These are phyloP conservation scores for Brassicogethes aeneus DNA, from an alignment of 2,888 invertebrate species.

Conservation along the genomic window DNA sequence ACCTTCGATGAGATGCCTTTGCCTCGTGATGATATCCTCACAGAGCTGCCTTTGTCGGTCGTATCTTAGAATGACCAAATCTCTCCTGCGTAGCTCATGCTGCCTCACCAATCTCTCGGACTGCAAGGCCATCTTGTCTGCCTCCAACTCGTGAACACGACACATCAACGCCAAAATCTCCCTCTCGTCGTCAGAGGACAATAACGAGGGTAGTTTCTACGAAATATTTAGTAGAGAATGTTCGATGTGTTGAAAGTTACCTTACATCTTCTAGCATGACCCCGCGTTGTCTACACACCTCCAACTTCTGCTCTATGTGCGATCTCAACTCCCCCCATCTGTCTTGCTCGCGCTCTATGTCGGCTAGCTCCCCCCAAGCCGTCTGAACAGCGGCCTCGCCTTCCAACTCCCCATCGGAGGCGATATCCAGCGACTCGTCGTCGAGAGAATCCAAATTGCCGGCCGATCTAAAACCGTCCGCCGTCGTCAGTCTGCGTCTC, in stretches of 20 bases:
- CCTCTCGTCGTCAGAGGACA: slow-evolving; percentile 82
- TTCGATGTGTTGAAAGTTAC: background rate
- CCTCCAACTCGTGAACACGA: slow-evolving; percentile 88
- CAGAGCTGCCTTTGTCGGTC: slow-evolving; percentile 78
- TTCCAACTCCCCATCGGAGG: slow-evolving; percentile 38
- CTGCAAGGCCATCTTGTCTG: slow-evolving; percentile 87
- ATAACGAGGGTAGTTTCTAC: slow-evolving; percentile 74
- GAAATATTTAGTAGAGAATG: background rate
- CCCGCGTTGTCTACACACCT: slow-evolving; percentile 68
- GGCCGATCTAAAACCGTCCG: slow-evolving; percentile 35
- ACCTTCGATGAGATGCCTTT: slow-evolving; percentile 79
- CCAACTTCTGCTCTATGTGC: slow-evolving; percentile 72
- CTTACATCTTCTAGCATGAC: slow-evolving; percentile 75
- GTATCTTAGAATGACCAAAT: slow-evolving; percentile 72
- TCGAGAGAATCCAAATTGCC: slow-evolving; percentile 30
- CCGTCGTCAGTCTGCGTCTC: slow-evolving; percentile 27
- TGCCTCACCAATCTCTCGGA: slow-evolving; percentile 78
- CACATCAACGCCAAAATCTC: slow-evolving; percentile 83
- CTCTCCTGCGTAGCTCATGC: slow-evolving; percentile 76
- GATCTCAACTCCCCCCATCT: slow-evolving; percentile 67
- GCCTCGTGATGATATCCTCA: slow-evolving; percentile 86
- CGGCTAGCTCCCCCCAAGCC: slow-evolving; percentile 76
- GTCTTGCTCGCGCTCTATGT: slow-evolving; percentile 79
- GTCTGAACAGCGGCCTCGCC: slow-evolving; percentile 65
- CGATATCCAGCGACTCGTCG: slow-evolving; percentile 27